Evolutionary conservation across 1,140 invertebrate genomes (phyloP).

Genomic region (Bradynema listronoti): DNA sequence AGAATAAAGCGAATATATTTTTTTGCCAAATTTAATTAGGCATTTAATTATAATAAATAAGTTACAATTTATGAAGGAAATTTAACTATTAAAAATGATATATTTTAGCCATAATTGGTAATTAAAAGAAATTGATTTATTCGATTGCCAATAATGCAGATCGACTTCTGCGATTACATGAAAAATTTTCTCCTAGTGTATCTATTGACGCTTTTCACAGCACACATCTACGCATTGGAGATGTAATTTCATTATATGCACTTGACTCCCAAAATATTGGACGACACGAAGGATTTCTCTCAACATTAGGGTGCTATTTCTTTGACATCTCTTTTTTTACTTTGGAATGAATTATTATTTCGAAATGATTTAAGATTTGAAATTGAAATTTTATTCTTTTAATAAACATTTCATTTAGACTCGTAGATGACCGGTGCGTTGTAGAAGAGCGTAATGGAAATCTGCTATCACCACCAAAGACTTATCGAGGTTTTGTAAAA

Average conservation of each 20-base stretch:
- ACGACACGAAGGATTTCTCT: conserved; percentile 51
- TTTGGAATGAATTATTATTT: conserved; percentile 13
- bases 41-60: too few relatives aligned
- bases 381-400: conserved; percentile 6
- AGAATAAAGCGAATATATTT: too few relatives aligned
- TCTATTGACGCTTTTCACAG: conserved; percentile 45
- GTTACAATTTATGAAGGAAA: too few relatives aligned
- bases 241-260: conserved; percentile 55
- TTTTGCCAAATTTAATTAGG: too few relatives aligned
- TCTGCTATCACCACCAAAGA: conserved; percentile 54
- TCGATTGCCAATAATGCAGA: conserved; percentile 20
- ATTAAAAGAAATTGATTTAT: too few relatives aligned
- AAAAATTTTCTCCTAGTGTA: conserved; percentile 32
- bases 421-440: conserved; percentile 55
- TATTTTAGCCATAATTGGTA: too few relatives aligned
- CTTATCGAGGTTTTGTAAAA: conserved; percentile 51
- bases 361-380: conserved; percentile 8
- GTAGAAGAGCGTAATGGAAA: conserved; percentile 52
- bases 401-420: conserved; percentile 26
- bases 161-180: conserved; percentile 36
- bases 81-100: too few relatives aligned
- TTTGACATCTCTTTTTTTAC: conserved; percentile 8
- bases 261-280: conserved; percentile 30
- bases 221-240: conserved; percentile 51
- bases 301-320: conserved; percentile 45